A percentile compares a stretch with the other conserved stretches of the same genome.
These are phyloP conservation scores for Stegastes partitus DNA, from an alignment of 2,113 vertebrate species.

Conservation along the genomic window DNA sequence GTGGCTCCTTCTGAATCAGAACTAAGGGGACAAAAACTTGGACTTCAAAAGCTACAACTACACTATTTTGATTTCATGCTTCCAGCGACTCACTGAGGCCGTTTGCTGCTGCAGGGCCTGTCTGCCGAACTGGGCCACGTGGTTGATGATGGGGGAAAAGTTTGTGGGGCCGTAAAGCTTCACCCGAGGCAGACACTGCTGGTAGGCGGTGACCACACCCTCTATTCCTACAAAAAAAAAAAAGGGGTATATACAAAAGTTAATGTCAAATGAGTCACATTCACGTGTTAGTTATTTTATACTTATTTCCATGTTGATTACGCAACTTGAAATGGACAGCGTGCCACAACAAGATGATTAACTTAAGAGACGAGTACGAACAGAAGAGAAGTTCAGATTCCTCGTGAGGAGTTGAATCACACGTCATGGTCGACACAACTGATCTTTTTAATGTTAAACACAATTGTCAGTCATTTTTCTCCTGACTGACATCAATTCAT, in stretches of 20 bases:
- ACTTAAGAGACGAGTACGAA: too few species aligned
- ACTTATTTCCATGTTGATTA: too few species aligned
- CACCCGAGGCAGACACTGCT: constrained; percentile 92
- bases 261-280: too few species aligned
- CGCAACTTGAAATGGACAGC: too few species aligned
- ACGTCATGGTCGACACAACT: neutral
- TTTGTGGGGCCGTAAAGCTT: constrained; percentile 96
- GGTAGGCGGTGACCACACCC: constrained; percentile 92
- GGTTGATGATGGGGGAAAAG: constrained; percentile 96
- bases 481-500: too few species aligned
- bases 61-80: neutral
- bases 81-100: constrained; percentile 89
- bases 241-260: too few species aligned
- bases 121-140: constrained; percentile 90
- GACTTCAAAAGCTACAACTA: neutral
- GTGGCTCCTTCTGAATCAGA: neutral
- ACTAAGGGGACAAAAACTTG: neutral
- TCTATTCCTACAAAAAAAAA: constrained; percentile 87
- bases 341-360: too few species aligned
- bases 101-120: constrained; percentile 89
- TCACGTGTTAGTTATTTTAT: too few species aligned
- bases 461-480: too few species aligned
- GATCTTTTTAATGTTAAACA: too few species aligned
- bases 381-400: too few species aligned
- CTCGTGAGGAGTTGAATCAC: too few species aligned